Conservation (phyloP, 1,140 invertebrate species). For the Penaeus japonicus region DNA sequence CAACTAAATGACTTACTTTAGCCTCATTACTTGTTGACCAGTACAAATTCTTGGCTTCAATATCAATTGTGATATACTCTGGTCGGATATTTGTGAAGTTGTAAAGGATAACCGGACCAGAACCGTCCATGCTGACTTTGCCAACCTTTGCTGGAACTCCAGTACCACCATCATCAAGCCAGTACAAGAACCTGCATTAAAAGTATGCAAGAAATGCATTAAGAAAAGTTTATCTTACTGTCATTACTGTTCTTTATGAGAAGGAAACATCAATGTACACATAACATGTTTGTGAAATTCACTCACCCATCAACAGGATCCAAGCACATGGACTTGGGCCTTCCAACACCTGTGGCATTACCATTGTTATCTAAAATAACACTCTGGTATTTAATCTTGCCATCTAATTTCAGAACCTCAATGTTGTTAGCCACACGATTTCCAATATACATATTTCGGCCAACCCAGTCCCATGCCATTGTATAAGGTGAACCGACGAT, state of each 20-base stretch:
- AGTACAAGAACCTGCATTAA: slow-evolving; percentile 81
- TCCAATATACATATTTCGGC: slow-evolving; percentile 92
- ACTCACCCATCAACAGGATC: slow-evolving; percentile 88
- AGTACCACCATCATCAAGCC: slow-evolving; percentile 93
- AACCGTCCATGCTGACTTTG: slow-evolving; percentile 93
- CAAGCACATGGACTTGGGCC: slow-evolving; percentile 85
- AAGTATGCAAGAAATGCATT: background rate
- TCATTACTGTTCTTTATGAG: background rate
- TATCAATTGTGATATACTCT: slow-evolving; percentile 85
- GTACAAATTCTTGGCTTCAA: slow-evolving; percentile 83
- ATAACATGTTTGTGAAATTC: slow-evolving; percentile 9
- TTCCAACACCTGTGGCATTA: slow-evolving; percentile 82
- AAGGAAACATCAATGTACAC: background rate
- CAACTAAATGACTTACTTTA: slow-evolving; percentile 66
- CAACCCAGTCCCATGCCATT: slow-evolving; percentile 95
- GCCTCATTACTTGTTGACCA: slow-evolving; percentile 82
- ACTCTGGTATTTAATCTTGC: slow-evolving; percentile 82
- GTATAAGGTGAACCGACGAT: slow-evolving; percentile 90
- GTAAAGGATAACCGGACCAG: slow-evolving; percentile 62
- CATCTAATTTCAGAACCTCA: slow-evolving; percentile 88
- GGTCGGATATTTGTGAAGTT: slow-evolving; percentile 68
- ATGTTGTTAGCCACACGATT: slow-evolving; percentile 92
- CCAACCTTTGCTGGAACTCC: slow-evolving; percentile 92
- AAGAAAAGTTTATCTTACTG: background rate
- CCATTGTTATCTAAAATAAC: slow-evolving; percentile 92